Percentiles rank a stretch among this genome's conserved stretches.
phyloP scores from a whole-genome alignment of 2,797 vertebrate species.

The Myoxocephalus aenaeus region DNA sequence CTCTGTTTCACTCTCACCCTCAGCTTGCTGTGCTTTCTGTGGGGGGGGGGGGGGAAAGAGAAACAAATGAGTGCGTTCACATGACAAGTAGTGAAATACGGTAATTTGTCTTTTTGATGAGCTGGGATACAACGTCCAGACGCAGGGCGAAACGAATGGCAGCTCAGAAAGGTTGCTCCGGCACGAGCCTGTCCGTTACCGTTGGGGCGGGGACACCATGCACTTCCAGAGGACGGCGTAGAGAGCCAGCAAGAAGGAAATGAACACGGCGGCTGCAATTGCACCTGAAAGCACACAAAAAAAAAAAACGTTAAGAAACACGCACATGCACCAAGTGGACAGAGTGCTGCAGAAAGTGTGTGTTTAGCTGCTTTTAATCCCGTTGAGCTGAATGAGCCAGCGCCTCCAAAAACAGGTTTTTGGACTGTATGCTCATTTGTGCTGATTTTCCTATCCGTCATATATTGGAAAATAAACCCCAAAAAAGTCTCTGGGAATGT shows the following conservation, averaged over 20 bases:
- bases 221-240: constrained; percentile 87
- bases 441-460: background rate
- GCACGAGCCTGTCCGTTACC: constrained; percentile 66
- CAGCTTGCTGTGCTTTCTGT: constrained; percentile 65
- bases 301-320: no score
- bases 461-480: background rate
- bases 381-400: no score
- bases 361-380: background rate
- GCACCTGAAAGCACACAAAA: constrained; percentile 75
- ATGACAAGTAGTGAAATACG: background rate
- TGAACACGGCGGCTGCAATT: constrained; percentile 84
- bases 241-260: constrained; percentile 79
- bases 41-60: constrained; percentile 8
- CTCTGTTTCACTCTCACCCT: constrained; percentile 51
- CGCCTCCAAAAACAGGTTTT: background rate
- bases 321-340: background rate
- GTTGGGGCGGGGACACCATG: constrained; percentile 81
- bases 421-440: background rate
- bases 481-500: background rate
- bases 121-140: constrained; percentile 39
- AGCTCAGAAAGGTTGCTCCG: background rate
- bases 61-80: constrained; percentile 14
- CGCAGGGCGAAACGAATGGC: constrained; percentile 12
- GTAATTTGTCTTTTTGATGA: constrained; percentile 5
- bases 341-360: background rate